Evolutionary conservation across 2,888 invertebrate genomes (phyloP), one percentile per base, ranked within the genome.

Genomic region (Tanytarsus gracilentus): DNA sequence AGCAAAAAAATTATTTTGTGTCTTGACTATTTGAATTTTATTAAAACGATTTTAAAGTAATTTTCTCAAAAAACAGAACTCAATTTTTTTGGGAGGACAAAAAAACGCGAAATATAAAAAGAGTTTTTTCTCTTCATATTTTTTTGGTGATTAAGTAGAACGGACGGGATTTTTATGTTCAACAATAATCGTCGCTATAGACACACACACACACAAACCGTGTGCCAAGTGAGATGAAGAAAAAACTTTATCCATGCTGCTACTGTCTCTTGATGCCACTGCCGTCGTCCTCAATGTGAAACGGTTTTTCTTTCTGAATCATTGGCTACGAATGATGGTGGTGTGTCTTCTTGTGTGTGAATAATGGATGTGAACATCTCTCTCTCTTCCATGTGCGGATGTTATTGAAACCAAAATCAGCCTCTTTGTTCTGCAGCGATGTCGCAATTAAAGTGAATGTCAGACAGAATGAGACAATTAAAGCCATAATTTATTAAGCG

Each of bases 91-190:
- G 14, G 18, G 49, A 51, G 27, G 30, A 11, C 4, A 51, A 51
- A 58, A 25, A 40, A 44, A 48, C 58, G 58, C 58, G 58, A 29
- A 29, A 58, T 48, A 48, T 8, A 44, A 18, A 48, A 18, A 27
- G 25, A 33, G 29, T 29, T 29, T 29, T 5, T 33, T n/a, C 9
- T n/a, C 33, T 9, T 33, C 2, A 11, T 33, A 3, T 33, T 33
- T 44, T 44, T 48, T 27, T 14, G 16, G 58, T 58, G 58, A 58
- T 58, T 58, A 58, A 58, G 58, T 58, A 18, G 39, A 58, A 58
- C 30, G 58, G 29, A 30, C 48, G 29, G n/a, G 48, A 48, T 48
- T 44, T 27, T 16, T 40, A 27, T 48, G 40, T 23, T 55, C 26
- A 55, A 40, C 44, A 18, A 44, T 44, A 44, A 44, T 44, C 44